Evolutionary conservation across 2,113 vertebrate genomes (phyloP).

Genomic region (Apodemus speciosus): DNA sequence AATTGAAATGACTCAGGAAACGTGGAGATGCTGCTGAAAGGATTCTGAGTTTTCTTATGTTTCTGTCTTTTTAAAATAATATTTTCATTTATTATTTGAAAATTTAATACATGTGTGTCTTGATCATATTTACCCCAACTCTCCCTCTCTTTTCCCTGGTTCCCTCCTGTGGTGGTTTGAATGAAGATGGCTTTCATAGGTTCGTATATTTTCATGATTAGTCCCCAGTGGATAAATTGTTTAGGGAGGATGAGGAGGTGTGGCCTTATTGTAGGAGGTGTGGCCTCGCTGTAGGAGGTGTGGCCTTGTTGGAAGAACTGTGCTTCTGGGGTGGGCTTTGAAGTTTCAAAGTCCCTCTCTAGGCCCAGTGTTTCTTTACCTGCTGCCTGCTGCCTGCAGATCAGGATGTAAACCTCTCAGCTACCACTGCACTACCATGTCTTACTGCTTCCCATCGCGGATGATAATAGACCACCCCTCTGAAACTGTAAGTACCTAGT

Average conservation of each 20-base stretch:
- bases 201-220: background rate
- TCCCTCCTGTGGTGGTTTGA: no score
- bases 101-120: no score
- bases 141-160: background rate
- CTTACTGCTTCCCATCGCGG: background rate
- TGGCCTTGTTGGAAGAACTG: background rate
- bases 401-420: background rate
- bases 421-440: background rate
- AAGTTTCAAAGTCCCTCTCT: background rate
- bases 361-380: background rate
- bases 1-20: slow-evolving; percentile 48
- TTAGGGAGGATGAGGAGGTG: background rate
- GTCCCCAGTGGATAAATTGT: background rate
- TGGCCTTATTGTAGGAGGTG: background rate
- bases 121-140: background rate
- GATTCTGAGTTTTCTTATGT: background rate
- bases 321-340: background rate
- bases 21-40: slow-evolving; percentile 40
- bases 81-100: background rate
- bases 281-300: background rate
- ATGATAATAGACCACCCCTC: background rate
- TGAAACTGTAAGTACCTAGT: background rate
- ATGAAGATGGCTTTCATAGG: no score
- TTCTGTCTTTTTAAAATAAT: background rate
- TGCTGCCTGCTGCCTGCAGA: background rate